phyloP scores from a whole-genome alignment of 2,113 vertebrate species.

The Hassar affinis region DNA sequence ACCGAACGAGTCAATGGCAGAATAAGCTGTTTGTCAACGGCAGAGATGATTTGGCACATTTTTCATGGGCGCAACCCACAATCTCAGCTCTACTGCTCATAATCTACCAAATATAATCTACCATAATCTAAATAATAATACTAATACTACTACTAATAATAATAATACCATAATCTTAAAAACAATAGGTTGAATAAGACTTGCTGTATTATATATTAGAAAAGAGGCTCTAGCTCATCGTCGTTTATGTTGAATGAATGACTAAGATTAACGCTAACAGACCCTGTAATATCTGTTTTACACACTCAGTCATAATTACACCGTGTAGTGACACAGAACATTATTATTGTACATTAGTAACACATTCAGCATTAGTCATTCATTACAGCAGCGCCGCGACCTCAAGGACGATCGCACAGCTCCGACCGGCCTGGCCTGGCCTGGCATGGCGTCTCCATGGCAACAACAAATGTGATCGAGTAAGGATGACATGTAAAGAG shows the following conservation, averaged over 20 bases:
- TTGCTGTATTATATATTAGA: too few species aligned
- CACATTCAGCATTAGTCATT: constrained; percentile 30
- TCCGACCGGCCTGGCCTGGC: neutral
- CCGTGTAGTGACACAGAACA: neutral
- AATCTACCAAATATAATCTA: too few species aligned
- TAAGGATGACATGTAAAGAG: constrained; percentile 29
- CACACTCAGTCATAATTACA: constrained; percentile 25
- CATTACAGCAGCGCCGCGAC: neutral
- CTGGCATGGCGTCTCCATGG: constrained; percentile 21
- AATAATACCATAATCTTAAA: too few species aligned
- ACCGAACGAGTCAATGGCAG: too few species aligned
- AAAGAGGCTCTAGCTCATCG: neutral
- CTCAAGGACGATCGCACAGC: neutral
- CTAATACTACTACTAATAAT: too few species aligned
- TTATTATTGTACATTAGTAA: constrained; percentile 38
- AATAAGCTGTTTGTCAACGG: too few species aligned
- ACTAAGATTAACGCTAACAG: neutral
- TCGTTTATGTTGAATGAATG: neutral
- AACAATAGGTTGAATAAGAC: too few species aligned
- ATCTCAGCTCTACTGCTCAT: too few species aligned
- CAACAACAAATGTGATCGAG: constrained; percentile 7
- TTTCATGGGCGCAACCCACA: too few species aligned
- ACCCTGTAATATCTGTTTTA: neutral
- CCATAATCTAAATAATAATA: too few species aligned
- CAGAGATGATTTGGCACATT: too few species aligned